These are phyloP conservation scores for Azemiops feae DNA, from an alignment of 2,113 vertebrate species.

Conservation along the genomic window DNA sequence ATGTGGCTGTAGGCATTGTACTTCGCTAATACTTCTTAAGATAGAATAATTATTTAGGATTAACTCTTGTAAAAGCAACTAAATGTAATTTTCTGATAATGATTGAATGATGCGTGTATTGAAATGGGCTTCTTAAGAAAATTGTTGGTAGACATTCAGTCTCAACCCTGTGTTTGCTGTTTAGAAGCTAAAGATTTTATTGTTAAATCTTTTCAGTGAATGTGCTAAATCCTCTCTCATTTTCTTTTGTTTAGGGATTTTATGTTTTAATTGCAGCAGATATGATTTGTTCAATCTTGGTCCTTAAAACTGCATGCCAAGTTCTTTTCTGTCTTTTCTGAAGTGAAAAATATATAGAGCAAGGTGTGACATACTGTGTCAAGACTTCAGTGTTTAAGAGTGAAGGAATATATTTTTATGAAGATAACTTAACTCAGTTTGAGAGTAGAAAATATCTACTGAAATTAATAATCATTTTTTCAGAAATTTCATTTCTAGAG, in stretches of 20 bases:
- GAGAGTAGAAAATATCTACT: background rate
- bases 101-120: background rate
- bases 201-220: background rate
- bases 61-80: background rate
- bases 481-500: background rate
- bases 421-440: background rate
- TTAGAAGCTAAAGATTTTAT: constrained; percentile 5
- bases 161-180: background rate
- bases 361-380: background rate
- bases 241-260: constrained; percentile 32
- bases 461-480: background rate
- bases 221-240: constrained; percentile 34
- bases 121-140: background rate
- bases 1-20: background rate
- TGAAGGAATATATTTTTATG: background rate
- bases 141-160: background rate
- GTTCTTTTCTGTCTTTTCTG: constrained; percentile 3
- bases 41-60: background rate
- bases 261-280: constrained; percentile 32
- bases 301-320: constrained; percentile 35
- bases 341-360: constrained; percentile 16
- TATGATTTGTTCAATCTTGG: constrained; percentile 29
- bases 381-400: background rate
- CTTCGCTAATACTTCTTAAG: background rate
- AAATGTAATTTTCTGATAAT: background rate